Evolutionary conservation across 2,797 vertebrate species (phyloP).

Genomic region (Pseudopleuronectes americanus): DNA sequence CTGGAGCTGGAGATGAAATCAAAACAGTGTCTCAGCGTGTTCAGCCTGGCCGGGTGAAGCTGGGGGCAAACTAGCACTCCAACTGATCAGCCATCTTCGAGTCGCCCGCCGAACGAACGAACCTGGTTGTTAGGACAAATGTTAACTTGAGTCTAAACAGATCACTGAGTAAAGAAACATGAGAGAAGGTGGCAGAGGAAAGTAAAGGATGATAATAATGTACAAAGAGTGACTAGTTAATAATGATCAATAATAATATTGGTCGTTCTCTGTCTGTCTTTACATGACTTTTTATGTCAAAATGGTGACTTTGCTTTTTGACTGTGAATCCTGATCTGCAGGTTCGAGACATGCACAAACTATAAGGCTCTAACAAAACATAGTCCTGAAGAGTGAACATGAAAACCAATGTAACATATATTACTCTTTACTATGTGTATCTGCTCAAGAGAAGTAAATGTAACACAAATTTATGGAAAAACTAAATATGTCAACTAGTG

Average conservation of each 20-base stretch:
- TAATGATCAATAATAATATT: no score
- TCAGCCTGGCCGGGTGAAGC: constrained; percentile 62
- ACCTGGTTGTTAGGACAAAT: constrained; percentile 24
- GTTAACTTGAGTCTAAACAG: constrained; percentile 30
- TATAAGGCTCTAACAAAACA: no score
- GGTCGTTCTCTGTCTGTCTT: no score
- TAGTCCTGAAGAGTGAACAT: no score
- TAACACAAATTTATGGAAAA: no score
- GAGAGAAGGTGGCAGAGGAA: not conserved
- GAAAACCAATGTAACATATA: no score
- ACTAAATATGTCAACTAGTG: no score
- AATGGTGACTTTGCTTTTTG: constrained; percentile 40
- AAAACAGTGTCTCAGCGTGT: constrained; percentile 75
- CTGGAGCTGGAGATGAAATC: constrained; percentile 61
- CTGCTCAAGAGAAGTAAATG: no score
- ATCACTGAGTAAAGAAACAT: constrained; percentile 13
- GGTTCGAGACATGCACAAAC: constrained; percentile 52
- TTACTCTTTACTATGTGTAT: no score
- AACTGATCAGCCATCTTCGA: constrained; percentile 48
- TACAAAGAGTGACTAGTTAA: no score
- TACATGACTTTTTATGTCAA: no score
- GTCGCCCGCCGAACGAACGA: constrained; percentile 32
- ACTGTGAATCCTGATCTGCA: constrained; percentile 70
- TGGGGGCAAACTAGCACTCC: constrained; percentile 67
- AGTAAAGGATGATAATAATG: not conserved